phyloP scores from a whole-genome alignment of 1,140 invertebrate species.

The Pogonognathellus flavescens region DNA sequence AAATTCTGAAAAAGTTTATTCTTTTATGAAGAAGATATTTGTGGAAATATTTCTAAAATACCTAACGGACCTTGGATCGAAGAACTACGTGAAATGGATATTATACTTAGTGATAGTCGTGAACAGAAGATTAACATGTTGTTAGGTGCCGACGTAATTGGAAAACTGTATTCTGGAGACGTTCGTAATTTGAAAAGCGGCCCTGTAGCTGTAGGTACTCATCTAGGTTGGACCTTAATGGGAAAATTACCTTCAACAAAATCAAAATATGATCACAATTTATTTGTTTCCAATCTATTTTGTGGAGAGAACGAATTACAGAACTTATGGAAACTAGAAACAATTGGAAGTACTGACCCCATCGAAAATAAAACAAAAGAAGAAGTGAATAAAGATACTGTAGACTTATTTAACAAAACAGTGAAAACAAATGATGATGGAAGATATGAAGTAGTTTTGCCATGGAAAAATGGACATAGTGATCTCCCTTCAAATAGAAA shows the following conservation, averaged over 20 bases:
- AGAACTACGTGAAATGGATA: neutral
- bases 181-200: neutral
- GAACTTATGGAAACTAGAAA: neutral
- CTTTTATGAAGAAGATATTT: neutral
- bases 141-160: neutral
- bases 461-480: neutral
- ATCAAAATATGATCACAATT: neutral
- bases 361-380: neutral
- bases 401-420: neutral
- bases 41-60: neutral
- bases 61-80: neutral
- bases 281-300: neutral
- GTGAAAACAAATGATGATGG: neutral
- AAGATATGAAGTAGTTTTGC: neutral
- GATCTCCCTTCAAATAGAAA: neutral
- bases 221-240: neutral
- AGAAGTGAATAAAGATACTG: neutral
- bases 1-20: neutral
- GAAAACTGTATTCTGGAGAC: neutral
- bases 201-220: neutral
- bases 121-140: neutral
- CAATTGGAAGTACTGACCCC: neutral
- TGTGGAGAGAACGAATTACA: constrained; percentile 70
- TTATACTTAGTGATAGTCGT: constrained; percentile 8
- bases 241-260: neutral